A percentile compares a stretch with the other conserved stretches of the same genome.
These are phyloP conservation scores for Drosophila histrio DNA, from an alignment of 2,888 invertebrate genomes.

Conservation along the genomic window DNA sequence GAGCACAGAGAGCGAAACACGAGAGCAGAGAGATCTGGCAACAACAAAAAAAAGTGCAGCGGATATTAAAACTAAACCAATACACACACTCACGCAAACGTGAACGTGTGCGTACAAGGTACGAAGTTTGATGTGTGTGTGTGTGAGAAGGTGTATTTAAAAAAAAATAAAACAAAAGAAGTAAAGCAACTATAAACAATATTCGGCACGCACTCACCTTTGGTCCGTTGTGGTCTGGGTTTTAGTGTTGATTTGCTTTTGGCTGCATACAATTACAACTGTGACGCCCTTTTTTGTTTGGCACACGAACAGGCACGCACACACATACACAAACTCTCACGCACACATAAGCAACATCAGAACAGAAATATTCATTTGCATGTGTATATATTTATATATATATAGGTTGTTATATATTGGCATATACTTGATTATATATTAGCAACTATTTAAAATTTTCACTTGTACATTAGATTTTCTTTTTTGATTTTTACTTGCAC, in stretches of 20 bases:
- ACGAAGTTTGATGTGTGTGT: constrained; percentile 29
- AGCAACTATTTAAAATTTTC: constrained; percentile 53
- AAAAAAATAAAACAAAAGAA: constrained; percentile 15
- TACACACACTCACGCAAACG: constrained; percentile 9
- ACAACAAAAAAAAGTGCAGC: constrained; percentile 44
- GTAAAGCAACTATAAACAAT: constrained; percentile 60
- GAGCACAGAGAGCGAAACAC: not conserved
- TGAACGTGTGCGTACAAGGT: constrained; percentile 22
- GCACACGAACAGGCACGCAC: constrained; percentile 48
- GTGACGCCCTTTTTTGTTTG: constrained; percentile 73
- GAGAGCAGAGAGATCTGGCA: constrained; percentile 26
- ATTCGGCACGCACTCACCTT: constrained; percentile 75
- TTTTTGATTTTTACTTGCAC: constrained; percentile 44
- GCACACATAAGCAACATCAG: constrained; percentile 14
- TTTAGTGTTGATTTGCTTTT: constrained; percentile 43
- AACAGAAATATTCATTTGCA: constrained; percentile 33
- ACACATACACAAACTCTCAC: constrained; percentile 11
- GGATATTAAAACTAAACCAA: constrained; percentile 39
- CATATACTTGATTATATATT: constrained; percentile 38
- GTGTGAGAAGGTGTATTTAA: constrained; percentile 27
- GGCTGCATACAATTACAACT: constrained; percentile 63
- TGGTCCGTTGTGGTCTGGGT: constrained; percentile 30
- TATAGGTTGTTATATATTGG: constrained; percentile 2
- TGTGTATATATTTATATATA: not conserved
- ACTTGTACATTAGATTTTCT: constrained; percentile 50